Base-by-base conservation (phyloP, 1,140 invertebrate species). In the Scaptomyza hsui region DNA sequence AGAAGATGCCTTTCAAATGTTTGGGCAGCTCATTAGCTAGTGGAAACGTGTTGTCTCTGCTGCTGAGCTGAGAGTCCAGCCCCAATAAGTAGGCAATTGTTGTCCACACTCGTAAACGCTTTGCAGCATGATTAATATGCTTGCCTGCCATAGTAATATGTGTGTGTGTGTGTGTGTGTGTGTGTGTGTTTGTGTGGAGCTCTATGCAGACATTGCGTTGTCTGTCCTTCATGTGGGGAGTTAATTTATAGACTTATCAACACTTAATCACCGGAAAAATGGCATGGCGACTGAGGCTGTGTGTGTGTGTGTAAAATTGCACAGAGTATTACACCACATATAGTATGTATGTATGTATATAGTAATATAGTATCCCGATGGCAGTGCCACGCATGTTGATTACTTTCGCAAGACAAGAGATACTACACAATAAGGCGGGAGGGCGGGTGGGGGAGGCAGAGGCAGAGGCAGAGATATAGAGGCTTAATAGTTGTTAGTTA, bases 201-300 rank as follows among this genome's bases (percentile, higher is more conserved):
- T 24, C 57, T 39, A 13, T 41, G 21, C 19, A 21, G 32, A 49
- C 29, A 37, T 24, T 16, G 32, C 49, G 49, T 32, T 78, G 78
- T 81, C 82, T 29, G 26, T 29, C 26, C 26, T 29, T 29, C 26
- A 29, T 29, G 26, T 29, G 80, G 69, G 68, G 45, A 75, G 82
- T 88, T 88, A 88, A 88, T 88, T 88, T 88, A 88, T 88, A 82
- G 83, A 88, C 83, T 88, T 88, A 88, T 88, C 82, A 88, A 89
- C 82, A 88, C 82, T 88, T 88, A 88, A 88, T 88, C 83, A 88
- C 82, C 82, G 82, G 83, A 89, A 88, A 88, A 88, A 88, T 82
- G 78, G 78, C 65, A 78, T 64, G 62, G 67, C 78, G 41, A 15
- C 9, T 44, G n/a, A n/a, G n/a, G n/a, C n/a, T n/a, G n/a, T n/a